Percentiles rank a stretch among this genome's conserved stretches.
Evolutionary conservation across 2,888 invertebrate genomes (phyloP).

Genomic region (Aporophyla nigra): DNA sequence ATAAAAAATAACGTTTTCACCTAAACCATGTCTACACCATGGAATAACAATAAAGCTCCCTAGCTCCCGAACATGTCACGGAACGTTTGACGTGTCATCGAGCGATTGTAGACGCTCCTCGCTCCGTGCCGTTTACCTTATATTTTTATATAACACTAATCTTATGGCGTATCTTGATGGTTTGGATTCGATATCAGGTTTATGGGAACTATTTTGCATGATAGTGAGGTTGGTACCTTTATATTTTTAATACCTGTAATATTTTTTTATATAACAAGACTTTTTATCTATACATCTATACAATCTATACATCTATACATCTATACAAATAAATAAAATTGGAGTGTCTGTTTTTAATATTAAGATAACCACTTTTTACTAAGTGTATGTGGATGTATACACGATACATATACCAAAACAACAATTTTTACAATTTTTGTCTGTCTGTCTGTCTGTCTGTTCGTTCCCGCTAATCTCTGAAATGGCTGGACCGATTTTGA

Average conservation of each 20-base stretch:
- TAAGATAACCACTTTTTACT: no score
- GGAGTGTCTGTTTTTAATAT: no score
- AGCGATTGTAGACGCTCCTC: conserved; percentile 56
- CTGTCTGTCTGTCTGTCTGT: no score
- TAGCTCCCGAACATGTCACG: conserved; percentile 50
- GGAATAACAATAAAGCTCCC: conserved; percentile 19
- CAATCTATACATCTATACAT: no score
- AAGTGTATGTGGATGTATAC: no score
- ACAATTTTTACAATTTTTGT: no score
- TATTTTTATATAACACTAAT: conserved; percentile 63
- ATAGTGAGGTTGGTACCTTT: not conserved
- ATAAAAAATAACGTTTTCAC: conserved; percentile 13
- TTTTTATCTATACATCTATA: no score
- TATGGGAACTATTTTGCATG: conserved; percentile 25
- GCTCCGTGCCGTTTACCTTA: conserved; percentile 54
- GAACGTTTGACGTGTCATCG: conserved; percentile 59
- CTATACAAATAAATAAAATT: no score
- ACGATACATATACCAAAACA: no score
- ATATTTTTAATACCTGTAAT: not conserved
- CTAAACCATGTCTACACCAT: not conserved
- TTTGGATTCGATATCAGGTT: conserved; percentile 39
- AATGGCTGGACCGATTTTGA: no score
- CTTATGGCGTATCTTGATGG: conserved; percentile 48
- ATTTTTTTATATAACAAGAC: no score
- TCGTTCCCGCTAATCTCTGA: no score